Percentiles rank a stretch among this genome's conserved stretches.
These are phyloP conservation scores for Troides aeacus DNA, from an alignment of 2,888 invertebrate genomes.

Conservation along the genomic window DNA sequence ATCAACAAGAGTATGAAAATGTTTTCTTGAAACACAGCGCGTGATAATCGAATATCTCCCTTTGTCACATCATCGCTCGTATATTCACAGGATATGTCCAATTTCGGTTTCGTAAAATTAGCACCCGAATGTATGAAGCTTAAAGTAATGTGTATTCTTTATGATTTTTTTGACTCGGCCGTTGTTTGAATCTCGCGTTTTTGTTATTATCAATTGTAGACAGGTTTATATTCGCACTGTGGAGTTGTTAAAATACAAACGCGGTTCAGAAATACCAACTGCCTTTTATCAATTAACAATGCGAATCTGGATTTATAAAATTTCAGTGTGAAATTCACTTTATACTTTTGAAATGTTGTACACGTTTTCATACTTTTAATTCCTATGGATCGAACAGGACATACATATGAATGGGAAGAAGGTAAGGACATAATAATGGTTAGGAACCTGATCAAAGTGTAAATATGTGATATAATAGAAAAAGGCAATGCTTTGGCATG, in stretches of 20 bases:
- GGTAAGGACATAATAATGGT: no score
- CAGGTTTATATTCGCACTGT: constrained; percentile 23
- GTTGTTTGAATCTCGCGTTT: constrained; percentile 23
- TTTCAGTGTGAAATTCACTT: neutral
- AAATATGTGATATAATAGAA: no score
- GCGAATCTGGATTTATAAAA: constrained; percentile 4
- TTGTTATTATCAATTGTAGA: constrained; percentile 28
- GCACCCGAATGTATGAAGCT: constrained; percentile 40
- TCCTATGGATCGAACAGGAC: neutral
- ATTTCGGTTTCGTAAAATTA: constrained; percentile 50
- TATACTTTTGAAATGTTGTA: neutral
- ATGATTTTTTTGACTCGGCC: constrained; percentile 33
- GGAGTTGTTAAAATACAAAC: constrained; percentile 4
- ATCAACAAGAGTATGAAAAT: constrained; percentile 34
- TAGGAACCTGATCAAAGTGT: no score
- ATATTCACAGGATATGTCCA: constrained; percentile 44
- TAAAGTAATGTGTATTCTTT: constrained; percentile 35
- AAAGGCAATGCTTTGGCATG: no score
- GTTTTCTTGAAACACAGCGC: constrained; percentile 35
- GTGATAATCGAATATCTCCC: constrained; percentile 40
- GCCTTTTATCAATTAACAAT: constrained; percentile 23
- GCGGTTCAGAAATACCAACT: constrained; percentile 18
- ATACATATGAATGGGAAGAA: no score
- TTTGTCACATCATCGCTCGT: constrained; percentile 37
- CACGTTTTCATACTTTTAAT: neutral